Base-by-base conservation (phyloP, 2,797 vertebrate species). In the Bradypus variegatus region DNA sequence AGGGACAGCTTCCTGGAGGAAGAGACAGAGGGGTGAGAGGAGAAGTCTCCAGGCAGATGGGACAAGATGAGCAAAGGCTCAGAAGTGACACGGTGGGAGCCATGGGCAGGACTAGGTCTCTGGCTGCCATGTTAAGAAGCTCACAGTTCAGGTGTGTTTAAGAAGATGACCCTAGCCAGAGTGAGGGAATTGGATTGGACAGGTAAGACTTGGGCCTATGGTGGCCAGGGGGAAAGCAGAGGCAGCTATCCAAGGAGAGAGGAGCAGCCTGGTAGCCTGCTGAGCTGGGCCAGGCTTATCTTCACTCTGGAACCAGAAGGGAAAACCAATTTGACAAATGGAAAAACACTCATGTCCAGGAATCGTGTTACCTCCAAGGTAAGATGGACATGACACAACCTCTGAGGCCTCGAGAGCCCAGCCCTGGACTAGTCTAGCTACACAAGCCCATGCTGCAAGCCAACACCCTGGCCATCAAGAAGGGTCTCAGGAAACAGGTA, bases 291-390 rank as follows among this genome's bases (percentile, higher is more conserved):
- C 72, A 69, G 76, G 86, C 53, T 87, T 82, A 80, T 89, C 84
- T 88, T 91, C n/a, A 70, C 78, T 91, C n/a, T 84, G 78, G 45
- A 93, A 77, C 69, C 53, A 41, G 82, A 90, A 83, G 55, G 79
- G 70, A 90, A 87, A 87, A 85, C 55, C 77, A 89, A 75, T 91
- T 36, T 95, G 93, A 92, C 86, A 95, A 93, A 86, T 72, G 78
- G 72, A 72, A 75, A 53, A 89, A 86, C 13, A 58, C 80, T 81
- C 86, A 75, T 12, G 25, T 33, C 73, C 82, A 92, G 88, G 73
- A 84, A 58, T 92, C 89, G 67, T 72, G 58, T 94, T 93, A 94
- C 80, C 67, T 65, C 13, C 7, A 27, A 75, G 64, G 38, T 62
- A 85, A 85, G 76, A 3, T 29, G n/a, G 50, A 69, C 65, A 58